Percentiles rank a stretch among this genome's conserved stretches.
These are phyloP conservation scores for Asbolus verrucosus DNA, from an alignment of 1,140 invertebrate species.

Conservation along the genomic window DNA sequence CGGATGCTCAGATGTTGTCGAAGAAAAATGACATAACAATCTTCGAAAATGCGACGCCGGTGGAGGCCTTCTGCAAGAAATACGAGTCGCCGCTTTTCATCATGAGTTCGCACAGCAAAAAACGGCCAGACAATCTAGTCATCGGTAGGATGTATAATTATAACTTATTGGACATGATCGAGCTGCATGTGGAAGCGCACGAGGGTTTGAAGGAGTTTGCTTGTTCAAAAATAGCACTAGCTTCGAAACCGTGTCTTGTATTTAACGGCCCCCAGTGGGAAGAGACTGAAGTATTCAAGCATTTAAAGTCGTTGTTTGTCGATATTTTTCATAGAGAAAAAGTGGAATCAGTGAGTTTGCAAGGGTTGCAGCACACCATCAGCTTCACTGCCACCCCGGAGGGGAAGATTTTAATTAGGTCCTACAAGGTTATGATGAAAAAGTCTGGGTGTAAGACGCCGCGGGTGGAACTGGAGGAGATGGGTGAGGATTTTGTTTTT, in stretches of 20 bases:
- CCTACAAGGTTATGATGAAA: conserved; percentile 91
- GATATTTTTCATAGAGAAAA: conserved; percentile 95
- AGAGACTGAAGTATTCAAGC: conserved; percentile 79
- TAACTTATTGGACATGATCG: conserved; percentile 95
- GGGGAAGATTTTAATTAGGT: conserved; percentile 85
- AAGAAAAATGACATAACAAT: conserved; percentile 88
- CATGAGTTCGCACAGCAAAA: conserved; percentile 93
- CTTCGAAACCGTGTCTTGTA: conserved; percentile 91
- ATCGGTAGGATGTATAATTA: conserved; percentile 92
- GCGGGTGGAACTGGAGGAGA: conserved; percentile 92
- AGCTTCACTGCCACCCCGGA: conserved; percentile 86
- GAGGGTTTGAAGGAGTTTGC: conserved; percentile 67
- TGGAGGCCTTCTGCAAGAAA: conserved; percentile 90
- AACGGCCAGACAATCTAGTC: conserved; percentile 93
- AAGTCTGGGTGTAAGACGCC: conserved; percentile 92
- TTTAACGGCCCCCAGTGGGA: conserved; percentile 96
- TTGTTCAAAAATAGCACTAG: conserved; percentile 65
- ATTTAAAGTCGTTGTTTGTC: conserved; percentile 89
- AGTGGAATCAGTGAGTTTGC: conserved; percentile 83
- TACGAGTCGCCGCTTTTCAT: conserved; percentile 91
- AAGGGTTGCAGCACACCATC: conserved; percentile 93
- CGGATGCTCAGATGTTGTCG: conserved; percentile 80
- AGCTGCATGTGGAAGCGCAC: conserved; percentile 88
- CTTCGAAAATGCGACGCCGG: conserved; percentile 84
- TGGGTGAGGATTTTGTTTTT: conserved; percentile 69